phyloP scores from a whole-genome alignment of 2,888 invertebrate genomes.

The Idaea straminata region DNA sequence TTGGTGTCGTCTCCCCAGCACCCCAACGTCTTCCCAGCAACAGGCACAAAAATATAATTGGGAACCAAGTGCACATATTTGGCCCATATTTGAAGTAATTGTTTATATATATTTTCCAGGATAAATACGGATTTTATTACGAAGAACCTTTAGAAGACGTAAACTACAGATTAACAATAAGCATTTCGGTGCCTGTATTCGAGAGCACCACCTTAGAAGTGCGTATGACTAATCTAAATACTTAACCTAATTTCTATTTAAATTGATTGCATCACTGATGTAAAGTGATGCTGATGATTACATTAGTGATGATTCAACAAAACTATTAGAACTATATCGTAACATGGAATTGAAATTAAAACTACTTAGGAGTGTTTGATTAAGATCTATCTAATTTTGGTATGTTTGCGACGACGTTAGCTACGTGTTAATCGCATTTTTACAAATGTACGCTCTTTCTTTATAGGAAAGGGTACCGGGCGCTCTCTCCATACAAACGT shows the following conservation, averaged over 20 bases:
- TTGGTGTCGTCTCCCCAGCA: too few species aligned
- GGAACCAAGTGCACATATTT: too few species aligned
- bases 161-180: conserved; percentile 65
- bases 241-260: neutral
- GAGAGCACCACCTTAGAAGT: conserved; percentile 62
- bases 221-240: conserved; percentile 14
- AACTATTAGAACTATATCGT: neutral
- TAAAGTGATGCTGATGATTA: neutral
- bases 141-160: conserved; percentile 52
- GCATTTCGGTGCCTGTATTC: conserved; percentile 68
- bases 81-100: neutral
- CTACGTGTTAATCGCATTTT: too few species aligned
- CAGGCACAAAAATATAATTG: too few species aligned
- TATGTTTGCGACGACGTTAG: neutral
- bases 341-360: neutral
- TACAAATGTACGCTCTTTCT: too few species aligned
- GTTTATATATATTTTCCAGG: conserved; percentile 41
- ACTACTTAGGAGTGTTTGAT: neutral
- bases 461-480: too few species aligned
- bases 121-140: conserved; percentile 61
- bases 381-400: neutral
- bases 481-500: too few species aligned
- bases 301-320: neutral
- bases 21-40: too few species aligned
- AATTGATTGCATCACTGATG: neutral